Evolutionary conservation across 2,888 invertebrate genomes (phyloP), one percentile per base, ranked within the genome.

Genomic region (Tinea trinotella): DNA sequence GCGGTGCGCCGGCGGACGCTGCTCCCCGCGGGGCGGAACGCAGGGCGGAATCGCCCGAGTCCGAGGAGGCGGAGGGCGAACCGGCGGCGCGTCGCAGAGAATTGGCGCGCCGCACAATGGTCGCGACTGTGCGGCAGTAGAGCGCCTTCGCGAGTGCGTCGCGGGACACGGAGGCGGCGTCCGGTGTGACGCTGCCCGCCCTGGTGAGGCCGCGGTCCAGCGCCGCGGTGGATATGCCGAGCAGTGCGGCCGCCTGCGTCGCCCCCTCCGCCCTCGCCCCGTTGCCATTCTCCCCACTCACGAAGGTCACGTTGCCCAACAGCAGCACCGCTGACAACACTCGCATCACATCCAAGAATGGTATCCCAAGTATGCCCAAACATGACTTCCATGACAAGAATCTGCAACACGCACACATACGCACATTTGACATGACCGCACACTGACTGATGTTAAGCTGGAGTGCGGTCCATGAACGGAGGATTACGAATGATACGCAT

Each of bases 91-190:
- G 89, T 78, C 96, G 96, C 30, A 97, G 87, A 64, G 96, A 97
- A 76, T 98, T 98, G 54, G 97, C 96, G 64, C 97, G 88, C 30
- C 97, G 89, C 20, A 97, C 95, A 63, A 98, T 96, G 17, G 97
- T 97, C 13, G 96, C 96, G 13, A 97, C 96, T 7, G 97, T 97
- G 62, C 97, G 92, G 73, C 96, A 96, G 79, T 97, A 98, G 24
- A 98, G 88, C 13, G 97, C 96, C 79, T 96, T 95, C 24, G 96
- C 95, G 62, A 97, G 86, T 56, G 95, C 92, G 81, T 97, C 94
- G 62, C 97, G 88, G n/a, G 94, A 93, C 9, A 96, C 95, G 89
- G 94, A 92, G 63, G 93, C 92, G n/a, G 93, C 92, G 70, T 94
- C 92, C 70, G 94, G 92, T 54, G 93, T 89, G 3, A 93, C 93